Percentiles rank a stretch among this genome's conserved stretches.
Conservation (phyloP, 2,888 invertebrate genomes). For the Clivina fossor region DNA sequence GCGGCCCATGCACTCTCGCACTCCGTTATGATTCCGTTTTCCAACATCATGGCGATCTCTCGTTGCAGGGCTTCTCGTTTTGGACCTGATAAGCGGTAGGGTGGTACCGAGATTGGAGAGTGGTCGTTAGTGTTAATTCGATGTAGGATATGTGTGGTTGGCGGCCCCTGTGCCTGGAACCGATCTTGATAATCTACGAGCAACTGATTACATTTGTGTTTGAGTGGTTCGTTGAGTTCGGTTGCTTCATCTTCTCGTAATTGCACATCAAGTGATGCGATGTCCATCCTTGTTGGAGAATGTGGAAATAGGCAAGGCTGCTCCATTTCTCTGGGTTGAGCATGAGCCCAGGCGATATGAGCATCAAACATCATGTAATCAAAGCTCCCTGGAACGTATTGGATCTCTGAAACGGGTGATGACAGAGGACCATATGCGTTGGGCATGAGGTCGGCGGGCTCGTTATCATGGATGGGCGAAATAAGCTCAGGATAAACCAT, state of each 20-base stretch:
- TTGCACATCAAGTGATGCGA: background rate
- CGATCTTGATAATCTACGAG: background rate
- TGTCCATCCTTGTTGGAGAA: background rate
- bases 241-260: too few species aligned
- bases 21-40: background rate
- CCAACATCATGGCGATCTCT: background rate
- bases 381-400: conserved; percentile 3
- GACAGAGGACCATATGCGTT: background rate
- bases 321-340: background rate
- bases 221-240: too few species aligned
- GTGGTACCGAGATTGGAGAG: background rate
- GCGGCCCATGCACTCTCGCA: background rate
- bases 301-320: background rate
- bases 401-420: too few species aligned
- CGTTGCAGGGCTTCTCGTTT: conserved; percentile 1
- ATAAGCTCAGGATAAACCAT: too few species aligned
- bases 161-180: background rate
- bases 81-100: background rate
- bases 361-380: background rate
- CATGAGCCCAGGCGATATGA: background rate
- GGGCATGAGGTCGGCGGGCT: too few species aligned
- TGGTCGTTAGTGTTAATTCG: background rate
- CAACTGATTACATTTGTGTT: background rate
- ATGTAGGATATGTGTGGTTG: background rate
- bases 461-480: too few species aligned